phyloP scores from a whole-genome alignment of 2,113 vertebrate species.

The Datnioides undecimradiatus region DNA sequence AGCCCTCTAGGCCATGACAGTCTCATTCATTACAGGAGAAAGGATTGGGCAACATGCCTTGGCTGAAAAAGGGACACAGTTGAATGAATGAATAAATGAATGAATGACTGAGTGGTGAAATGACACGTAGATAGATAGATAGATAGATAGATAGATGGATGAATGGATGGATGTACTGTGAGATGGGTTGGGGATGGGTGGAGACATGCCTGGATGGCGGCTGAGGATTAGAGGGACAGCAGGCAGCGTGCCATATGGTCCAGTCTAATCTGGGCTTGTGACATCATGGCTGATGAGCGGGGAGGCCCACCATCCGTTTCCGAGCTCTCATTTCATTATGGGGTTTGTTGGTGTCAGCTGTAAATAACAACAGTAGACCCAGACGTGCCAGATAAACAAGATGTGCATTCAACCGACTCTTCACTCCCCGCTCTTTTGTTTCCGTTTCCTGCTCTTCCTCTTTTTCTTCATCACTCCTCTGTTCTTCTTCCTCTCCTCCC shows the following conservation, averaged over 20 bases:
- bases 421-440: neutral
- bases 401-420: conserved; percentile 5
- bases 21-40: neutral
- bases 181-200: conserved; percentile 8
- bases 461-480: neutral
- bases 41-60: neutral
- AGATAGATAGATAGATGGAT: neutral
- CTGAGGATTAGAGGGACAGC: conserved; percentile 74
- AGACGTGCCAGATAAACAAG: conserved; percentile 19
- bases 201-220: conserved; percentile 31
- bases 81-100: neutral
- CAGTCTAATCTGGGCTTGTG: conserved; percentile 79
- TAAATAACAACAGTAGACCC: conserved; percentile 63
- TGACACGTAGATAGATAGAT: neutral
- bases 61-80: neutral
- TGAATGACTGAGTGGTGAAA: neutral
- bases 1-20: neutral
- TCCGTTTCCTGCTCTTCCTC: neutral
- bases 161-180: neutral
- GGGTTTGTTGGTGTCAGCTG: conserved; percentile 58
- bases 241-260: conserved; percentile 78
- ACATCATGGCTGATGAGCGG: conserved; percentile 73
- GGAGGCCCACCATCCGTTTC: conserved; percentile 61
- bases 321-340: conserved; percentile 59
- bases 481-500: neutral